Conservation (phyloP, 2,888 invertebrate species). For the Drosophila glabriapex region DNA sequence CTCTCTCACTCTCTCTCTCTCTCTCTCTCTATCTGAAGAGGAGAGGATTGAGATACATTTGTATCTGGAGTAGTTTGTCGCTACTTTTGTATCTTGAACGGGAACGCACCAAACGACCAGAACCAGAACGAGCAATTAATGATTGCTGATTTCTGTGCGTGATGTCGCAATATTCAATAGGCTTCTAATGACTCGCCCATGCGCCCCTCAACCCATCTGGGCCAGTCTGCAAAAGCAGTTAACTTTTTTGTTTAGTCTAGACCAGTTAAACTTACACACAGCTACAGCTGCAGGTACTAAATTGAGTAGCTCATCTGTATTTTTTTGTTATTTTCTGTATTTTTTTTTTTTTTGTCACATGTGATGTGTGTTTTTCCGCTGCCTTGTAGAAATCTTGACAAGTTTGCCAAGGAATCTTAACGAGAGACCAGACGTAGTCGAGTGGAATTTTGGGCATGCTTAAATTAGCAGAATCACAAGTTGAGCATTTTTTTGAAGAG, state of each 20-base stretch:
- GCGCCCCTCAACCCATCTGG: constrained; percentile 16
- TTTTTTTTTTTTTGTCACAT: constrained; percentile 6
- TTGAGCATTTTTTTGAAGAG: neutral
- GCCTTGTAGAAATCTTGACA: constrained; percentile 3
- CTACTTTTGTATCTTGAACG: constrained; percentile 37
- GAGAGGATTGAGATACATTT: constrained; percentile 20
- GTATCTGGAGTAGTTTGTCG: constrained; percentile 27
- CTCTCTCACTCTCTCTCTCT: neutral
- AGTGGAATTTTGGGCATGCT: neutral
- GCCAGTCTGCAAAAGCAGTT: constrained; percentile 18
- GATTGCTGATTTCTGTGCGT: constrained; percentile 57
- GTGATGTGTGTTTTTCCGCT: neutral
- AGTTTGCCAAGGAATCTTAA: neutral
- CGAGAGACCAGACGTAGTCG: neutral
- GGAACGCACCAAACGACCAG: neutral
- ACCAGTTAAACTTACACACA: constrained; percentile 20
- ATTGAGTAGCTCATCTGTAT: neutral
- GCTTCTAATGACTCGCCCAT: constrained; percentile 68
- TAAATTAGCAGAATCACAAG: neutral
- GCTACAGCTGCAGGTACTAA: constrained; percentile 1
- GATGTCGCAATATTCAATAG: constrained; percentile 71
- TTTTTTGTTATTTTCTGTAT: neutral
- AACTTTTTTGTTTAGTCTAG: constrained; percentile 29
- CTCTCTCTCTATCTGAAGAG: neutral
- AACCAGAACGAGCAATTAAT: constrained; percentile 57